These are phyloP conservation scores for Seira sanloemensis DNA, from an alignment of 2,888 invertebrate species.

Conservation along the genomic window DNA sequence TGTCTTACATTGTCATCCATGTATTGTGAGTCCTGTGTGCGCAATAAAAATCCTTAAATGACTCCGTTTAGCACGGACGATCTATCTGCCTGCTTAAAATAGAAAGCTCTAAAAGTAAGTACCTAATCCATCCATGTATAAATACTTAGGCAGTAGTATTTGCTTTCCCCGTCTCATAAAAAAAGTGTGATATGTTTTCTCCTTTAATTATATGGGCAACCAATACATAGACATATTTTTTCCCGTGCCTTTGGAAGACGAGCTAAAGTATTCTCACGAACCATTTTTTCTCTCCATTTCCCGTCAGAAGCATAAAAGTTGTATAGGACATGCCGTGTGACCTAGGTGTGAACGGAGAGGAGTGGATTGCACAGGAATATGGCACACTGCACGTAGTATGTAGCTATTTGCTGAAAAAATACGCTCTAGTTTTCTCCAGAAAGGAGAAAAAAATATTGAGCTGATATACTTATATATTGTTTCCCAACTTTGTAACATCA, in stretches of 20 bases:
- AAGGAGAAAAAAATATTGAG: conserved; percentile 3
- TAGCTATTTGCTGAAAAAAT: conserved; percentile 46
- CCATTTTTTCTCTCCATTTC: neutral
- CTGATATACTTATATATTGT: neutral
- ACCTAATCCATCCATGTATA: neutral
- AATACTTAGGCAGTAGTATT: neutral
- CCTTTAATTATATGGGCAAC: neutral
- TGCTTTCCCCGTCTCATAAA: neutral
- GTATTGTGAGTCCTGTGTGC: neutral
- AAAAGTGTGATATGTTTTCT: neutral
- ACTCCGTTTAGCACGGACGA: neutral
- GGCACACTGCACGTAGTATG: conserved; percentile 32
- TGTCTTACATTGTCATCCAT: neutral
- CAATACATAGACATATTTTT: neutral
- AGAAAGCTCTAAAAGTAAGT: neutral
- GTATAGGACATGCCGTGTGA: conserved; percentile 53
- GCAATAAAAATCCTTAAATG: neutral
- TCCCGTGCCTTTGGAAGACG: neutral
- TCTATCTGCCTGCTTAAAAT: neutral
- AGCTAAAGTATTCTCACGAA: too few relatives aligned
- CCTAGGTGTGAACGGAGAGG: conserved; percentile 39
- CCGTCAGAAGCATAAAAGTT: neutral
- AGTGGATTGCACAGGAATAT: neutral
- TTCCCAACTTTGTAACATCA: conserved; percentile 18
- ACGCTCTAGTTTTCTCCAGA: neutral